These are phyloP conservation scores for Drosophila paranaensis DNA, from an alignment of 2,888 invertebrate species.

Conservation along the genomic window DNA sequence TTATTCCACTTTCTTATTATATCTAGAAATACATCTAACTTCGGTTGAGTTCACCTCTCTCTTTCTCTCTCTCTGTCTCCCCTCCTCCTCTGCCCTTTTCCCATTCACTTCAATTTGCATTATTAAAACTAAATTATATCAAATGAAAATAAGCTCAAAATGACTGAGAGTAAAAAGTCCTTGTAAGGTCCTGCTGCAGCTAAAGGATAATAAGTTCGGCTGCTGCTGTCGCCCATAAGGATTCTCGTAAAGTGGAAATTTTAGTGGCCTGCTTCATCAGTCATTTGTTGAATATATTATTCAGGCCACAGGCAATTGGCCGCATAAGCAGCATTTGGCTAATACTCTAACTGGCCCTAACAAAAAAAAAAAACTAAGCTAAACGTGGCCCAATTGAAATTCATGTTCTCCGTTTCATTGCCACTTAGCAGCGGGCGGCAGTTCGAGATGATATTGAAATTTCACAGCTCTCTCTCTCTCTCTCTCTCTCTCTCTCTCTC, in stretches of 20 bases:
- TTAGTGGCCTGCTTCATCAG: background rate
- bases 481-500: background rate
- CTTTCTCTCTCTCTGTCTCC: no score
- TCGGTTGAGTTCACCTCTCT: no score
- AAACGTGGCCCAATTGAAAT: slow-evolving; percentile 32
- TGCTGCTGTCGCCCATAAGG: background rate
- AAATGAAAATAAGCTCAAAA: background rate
- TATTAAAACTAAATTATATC: background rate
- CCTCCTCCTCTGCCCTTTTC: no score
- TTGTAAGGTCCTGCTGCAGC: background rate
- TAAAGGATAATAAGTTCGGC: background rate
- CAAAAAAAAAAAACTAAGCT: background rate
- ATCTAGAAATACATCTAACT: no score
- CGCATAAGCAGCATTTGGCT: slow-evolving; percentile 10
- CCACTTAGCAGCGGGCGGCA: slow-evolving; percentile 29
- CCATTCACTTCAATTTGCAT: no score
- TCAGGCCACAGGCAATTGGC: slow-evolving; percentile 6
- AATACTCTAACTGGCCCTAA: slow-evolving; percentile 31
- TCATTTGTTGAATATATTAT: slow-evolving; percentile 15
- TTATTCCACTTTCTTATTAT: no score
- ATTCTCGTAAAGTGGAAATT: background rate
- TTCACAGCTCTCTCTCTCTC: background rate
- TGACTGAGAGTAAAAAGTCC: background rate
- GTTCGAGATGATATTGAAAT: slow-evolving; percentile 46
- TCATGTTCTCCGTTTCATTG: slow-evolving; percentile 40